Conservation (phyloP, 2,113 vertebrate genomes). For the Argyrosomus japonicus region DNA sequence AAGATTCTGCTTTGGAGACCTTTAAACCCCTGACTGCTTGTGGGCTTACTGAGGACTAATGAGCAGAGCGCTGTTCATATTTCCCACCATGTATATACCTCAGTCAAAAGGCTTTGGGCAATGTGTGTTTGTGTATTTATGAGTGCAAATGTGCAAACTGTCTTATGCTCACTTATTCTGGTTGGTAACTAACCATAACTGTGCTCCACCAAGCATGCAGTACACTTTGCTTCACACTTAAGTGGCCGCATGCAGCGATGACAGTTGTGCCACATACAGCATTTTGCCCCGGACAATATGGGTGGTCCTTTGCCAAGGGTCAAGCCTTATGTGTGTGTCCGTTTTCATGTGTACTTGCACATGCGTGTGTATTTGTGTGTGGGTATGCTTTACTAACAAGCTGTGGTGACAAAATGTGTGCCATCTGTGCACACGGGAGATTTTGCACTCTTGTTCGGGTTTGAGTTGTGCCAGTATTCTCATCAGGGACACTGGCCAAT, state of each 20-base stretch:
- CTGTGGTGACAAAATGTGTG: conserved; percentile 74
- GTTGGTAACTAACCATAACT: conserved; percentile 37
- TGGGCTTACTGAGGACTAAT: conserved; percentile 40
- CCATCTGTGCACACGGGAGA: conserved; percentile 82
- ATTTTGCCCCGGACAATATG: conserved; percentile 42
- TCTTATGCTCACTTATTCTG: conserved; percentile 3
- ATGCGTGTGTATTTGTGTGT: conserved; percentile 30
- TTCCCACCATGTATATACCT: conserved; percentile 23
- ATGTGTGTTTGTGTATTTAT: conserved; percentile 19
- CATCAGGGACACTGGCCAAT: conserved; percentile 65
- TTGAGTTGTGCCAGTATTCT: conserved; percentile 71
- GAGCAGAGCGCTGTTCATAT: conserved; percentile 29
- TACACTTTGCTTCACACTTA: conserved; percentile 59
- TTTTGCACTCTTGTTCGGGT: conserved; percentile 75
- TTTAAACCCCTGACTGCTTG: neutral
- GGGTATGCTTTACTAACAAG: conserved; percentile 65
- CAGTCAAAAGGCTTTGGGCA: conserved; percentile 27
- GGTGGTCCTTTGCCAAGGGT: conserved; percentile 56
- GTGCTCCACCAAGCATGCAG: conserved; percentile 39
- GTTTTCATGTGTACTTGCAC: neutral
- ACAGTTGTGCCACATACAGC: conserved; percentile 24
- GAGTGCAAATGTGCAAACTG: conserved; percentile 18
- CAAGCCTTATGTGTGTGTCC: conserved; percentile 27
- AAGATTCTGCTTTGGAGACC: conserved; percentile 35
- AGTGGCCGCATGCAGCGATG: conserved; percentile 48